A percentile compares a stretch with the other conserved stretches of the same genome.
Conservation (phyloP, 53 echinoderm and acorn worm species). For the Zoroaster sp. region DNA sequence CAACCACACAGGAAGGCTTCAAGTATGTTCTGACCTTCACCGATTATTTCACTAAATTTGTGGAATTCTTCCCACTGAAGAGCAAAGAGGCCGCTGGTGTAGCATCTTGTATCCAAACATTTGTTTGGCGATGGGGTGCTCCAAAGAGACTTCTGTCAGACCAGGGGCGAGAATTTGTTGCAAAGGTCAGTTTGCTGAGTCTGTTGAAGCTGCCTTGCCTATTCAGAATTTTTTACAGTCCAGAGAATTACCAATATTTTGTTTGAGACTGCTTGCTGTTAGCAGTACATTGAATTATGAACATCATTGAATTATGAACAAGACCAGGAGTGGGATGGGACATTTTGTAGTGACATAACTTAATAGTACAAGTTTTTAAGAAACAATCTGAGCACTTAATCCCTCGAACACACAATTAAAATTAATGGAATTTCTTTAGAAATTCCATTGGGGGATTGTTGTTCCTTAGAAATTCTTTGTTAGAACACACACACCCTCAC, state of each 20-base stretch:
- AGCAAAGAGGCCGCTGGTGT: not conserved
- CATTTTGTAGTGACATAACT: not conserved
- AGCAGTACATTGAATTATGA: not conserved
- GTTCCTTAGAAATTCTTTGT: not conserved
- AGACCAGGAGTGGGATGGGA: not conserved
- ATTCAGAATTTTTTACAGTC: too few species aligned
- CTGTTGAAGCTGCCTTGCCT: not conserved
- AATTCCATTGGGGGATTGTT: too few species aligned
- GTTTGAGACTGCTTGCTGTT: not conserved
- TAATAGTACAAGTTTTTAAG: not conserved
- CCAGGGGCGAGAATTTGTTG: not conserved
- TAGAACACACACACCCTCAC: not conserved
- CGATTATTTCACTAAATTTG: not conserved
- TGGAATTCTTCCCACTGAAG: constrained; percentile 24
- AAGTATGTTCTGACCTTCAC: not conserved
- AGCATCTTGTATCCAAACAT: not conserved
- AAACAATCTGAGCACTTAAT: too few species aligned
- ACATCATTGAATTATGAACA: not conserved
- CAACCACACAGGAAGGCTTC: not conserved
- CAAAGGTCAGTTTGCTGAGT: not conserved
- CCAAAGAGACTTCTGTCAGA: not conserved
- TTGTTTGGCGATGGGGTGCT: constrained; percentile 15
- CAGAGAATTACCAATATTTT: too few species aligned
- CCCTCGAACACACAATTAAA: too few species aligned
- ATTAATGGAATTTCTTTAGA: too few species aligned